phyloP scores from a whole-genome alignment of 2,113 vertebrate genomes.

The Hyla sarda region DNA sequence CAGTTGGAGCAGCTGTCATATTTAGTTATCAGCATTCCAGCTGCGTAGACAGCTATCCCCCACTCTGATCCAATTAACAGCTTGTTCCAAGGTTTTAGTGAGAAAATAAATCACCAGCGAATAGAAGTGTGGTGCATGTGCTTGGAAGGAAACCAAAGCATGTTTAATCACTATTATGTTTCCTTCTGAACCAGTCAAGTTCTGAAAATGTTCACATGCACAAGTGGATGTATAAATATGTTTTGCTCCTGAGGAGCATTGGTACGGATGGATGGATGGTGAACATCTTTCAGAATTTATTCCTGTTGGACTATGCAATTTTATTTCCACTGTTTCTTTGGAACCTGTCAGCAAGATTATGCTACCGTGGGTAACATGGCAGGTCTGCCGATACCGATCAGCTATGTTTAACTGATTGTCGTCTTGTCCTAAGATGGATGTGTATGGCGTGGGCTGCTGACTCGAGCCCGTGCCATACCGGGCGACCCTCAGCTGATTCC shows the following conservation, averaged over 20 bases:
- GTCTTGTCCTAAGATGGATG: no score
- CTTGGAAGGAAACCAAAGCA: background rate
- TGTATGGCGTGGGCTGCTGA: no score
- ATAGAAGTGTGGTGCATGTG: constrained; percentile 58
- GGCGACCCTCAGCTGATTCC: no score
- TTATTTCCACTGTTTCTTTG: background rate
- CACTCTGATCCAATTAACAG: constrained; percentile 81
- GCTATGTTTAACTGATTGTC: no score
- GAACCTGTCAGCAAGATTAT: no score
- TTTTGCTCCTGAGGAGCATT: background rate
- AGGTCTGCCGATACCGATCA: no score
- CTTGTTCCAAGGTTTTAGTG: constrained; percentile 74
- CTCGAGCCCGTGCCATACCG: no score
- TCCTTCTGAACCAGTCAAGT: background rate
- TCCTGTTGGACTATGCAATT: background rate
- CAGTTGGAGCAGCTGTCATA: constrained; percentile 77
- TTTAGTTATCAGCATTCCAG: constrained; percentile 76
- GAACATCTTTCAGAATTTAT: background rate
- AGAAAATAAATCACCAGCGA: constrained; percentile 73
- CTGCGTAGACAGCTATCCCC: constrained; percentile 68
- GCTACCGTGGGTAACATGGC: no score
- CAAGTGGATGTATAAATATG: background rate
- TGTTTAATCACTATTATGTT: background rate
- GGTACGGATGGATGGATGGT: background rate
- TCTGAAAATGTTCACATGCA: background rate